These are phyloP conservation scores for Spodoptera litura DNA, from an alignment of 1,140 invertebrate species.

Conservation along the genomic window DNA sequence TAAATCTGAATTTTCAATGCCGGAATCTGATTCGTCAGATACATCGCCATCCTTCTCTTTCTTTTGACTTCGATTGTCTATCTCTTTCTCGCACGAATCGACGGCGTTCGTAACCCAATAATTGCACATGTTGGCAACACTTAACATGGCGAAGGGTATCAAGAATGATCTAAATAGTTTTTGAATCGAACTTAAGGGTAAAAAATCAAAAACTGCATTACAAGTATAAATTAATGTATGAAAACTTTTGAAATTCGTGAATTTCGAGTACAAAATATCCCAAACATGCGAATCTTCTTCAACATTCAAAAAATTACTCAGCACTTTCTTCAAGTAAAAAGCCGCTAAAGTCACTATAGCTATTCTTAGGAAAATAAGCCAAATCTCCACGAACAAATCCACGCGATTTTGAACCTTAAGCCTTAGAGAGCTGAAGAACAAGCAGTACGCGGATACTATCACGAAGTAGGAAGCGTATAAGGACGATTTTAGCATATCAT, in stretches of 20 bases:
- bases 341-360: slow-evolving; percentile 61
- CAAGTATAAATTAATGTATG: slow-evolving; percentile 95
- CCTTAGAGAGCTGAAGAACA: slow-evolving; percentile 71
- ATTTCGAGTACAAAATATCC: slow-evolving; percentile 92
- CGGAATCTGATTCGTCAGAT: slow-evolving; percentile 48
- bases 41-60: slow-evolving; percentile 61
- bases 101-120: slow-evolving; percentile 76
- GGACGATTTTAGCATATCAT: slow-evolving; percentile 90
- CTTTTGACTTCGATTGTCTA: slow-evolving; percentile 39
- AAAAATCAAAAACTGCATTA: slow-evolving; percentile 93
- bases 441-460: slow-evolving; percentile 66
- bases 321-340: slow-evolving; percentile 68
- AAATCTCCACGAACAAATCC: slow-evolving; percentile 68
- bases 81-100: slow-evolving; percentile 44
- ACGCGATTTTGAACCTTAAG: slow-evolving; percentile 66
- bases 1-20: slow-evolving; percentile 52
- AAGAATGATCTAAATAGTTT: slow-evolving; percentile 86
- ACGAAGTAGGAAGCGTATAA: slow-evolving; percentile 86
- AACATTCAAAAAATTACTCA: slow-evolving; percentile 71
- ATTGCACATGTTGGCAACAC: slow-evolving; percentile 76
- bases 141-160: slow-evolving; percentile 86
- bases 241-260: slow-evolving; percentile 91
- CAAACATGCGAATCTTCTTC: slow-evolving; percentile 91
- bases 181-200: slow-evolving; percentile 86
- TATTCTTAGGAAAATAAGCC: slow-evolving; percentile 64